Conservation (phyloP, 2,888 invertebrate genomes). For the Nomada flava region DNA sequence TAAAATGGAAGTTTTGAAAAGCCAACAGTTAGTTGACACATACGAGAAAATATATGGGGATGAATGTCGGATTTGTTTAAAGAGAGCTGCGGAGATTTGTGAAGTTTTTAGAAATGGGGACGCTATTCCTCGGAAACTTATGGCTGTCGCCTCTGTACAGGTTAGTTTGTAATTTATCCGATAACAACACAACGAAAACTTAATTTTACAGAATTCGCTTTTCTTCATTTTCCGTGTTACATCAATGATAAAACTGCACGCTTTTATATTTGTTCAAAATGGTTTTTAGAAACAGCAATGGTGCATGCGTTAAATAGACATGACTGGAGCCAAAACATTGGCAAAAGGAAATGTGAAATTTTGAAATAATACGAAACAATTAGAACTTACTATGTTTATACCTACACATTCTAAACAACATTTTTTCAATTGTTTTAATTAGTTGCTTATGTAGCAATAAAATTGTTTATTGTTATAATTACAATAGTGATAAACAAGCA, state of each 20-base stretch:
- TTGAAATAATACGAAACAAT: not conserved
- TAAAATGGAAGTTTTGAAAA: conserved; percentile 73
- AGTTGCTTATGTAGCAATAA: conserved; percentile 1
- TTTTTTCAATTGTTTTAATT: conserved; percentile 1
- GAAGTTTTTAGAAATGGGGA: conserved; percentile 73
- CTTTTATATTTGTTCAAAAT: not conserved
- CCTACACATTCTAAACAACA: not conserved
- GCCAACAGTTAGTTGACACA: conserved; percentile 49
- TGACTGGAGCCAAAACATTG: conserved; percentile 24
- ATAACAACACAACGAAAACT: conserved; percentile 13
- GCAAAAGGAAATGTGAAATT: conserved; percentile 29
- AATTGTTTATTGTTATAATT: conserved; percentile 3
- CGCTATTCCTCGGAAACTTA: conserved; percentile 75
- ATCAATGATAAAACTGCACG: conserved; percentile 3
- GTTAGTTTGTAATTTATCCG: conserved; percentile 70
- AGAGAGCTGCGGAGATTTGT: conserved; percentile 71
- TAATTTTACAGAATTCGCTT: not conserved
- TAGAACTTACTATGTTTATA: not conserved
- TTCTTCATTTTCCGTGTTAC: not conserved
- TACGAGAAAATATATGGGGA: conserved; percentile 56
- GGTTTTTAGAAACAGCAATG: conserved; percentile 1
- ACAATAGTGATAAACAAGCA: not conserved
- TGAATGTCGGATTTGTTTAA: conserved; percentile 76
- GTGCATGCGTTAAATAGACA: conserved; percentile 6
- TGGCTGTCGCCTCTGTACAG: conserved; percentile 80